Evolutionary conservation across 2,113 vertebrate species (phyloP), one percentile per base, ranked within the genome.

Genomic region (Elephantulus edwardii): DNA sequence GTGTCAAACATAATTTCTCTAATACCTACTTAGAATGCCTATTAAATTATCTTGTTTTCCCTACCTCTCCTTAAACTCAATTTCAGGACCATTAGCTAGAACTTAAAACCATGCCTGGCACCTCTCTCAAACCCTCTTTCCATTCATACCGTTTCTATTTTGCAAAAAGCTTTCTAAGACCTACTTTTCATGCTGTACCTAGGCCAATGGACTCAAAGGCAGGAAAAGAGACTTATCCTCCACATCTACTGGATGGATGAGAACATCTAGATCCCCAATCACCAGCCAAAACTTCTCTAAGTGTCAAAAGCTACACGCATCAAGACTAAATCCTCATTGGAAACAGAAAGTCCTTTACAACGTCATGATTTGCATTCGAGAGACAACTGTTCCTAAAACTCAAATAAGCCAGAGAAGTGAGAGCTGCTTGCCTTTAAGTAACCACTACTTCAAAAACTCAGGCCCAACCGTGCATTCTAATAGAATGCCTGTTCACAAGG

Each of bases 21-120:
- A 83, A 83, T 66, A 78, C 2, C 83, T 86, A 71, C 87, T 75
- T 60, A 91, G 11, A 85, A 72, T 48, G 52, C 50, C 35, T 35
- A 83, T 54, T 81, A 74, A 94, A 80, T 28, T 50, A 72, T 71
- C 62, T 79, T 44, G 58, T 95, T 70, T 66, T 16, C 50, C 72
- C 42, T 68, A 60, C 50, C 74, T 35, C 35, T 68, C 54, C n/a
- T 79, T 82, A 89, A 75, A n/a, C 66, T 42, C 52, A 66, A 91
- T 74, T 93, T 86, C 82, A 90, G 71, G n/a, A 44, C n/a, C 64
- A 44, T n/a, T 78, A 92, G 92, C 76, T 38, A 84, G 84, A 84
- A 30, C n/a, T 79, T 91, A 89, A 88, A 89, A 71, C 44, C 56
- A 80, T 68, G 54, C 20, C 54, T n/a, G 76, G 46, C 3, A 3